A percentile compares a stretch with the other conserved stretches of the same genome.
These are phyloP conservation scores for Ichneumon xanthorius DNA, from an alignment of 2,888 invertebrate genomes.

Conservation along the genomic window DNA sequence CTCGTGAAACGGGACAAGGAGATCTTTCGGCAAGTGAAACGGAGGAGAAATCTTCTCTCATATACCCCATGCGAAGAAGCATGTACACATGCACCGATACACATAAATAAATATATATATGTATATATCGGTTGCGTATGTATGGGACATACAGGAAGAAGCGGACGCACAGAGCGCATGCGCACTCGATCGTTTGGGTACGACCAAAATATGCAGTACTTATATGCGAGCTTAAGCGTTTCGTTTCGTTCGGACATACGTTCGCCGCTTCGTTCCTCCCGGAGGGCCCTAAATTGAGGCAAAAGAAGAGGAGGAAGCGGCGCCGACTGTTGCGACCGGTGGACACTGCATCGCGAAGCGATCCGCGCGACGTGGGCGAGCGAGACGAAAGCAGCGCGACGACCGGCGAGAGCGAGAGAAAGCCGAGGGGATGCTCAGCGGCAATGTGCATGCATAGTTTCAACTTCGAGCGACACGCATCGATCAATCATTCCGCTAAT, in stretches of 20 bases:
- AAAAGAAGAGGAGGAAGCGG: conserved; percentile 77
- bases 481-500: conserved; percentile 84
- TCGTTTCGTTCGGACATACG: conserved; percentile 67
- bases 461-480: conserved; percentile 79
- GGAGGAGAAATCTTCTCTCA: conserved; percentile 38
- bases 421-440: conserved; percentile 62
- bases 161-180: conserved; percentile 2
- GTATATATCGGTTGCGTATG: neutral
- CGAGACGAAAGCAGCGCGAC: conserved; percentile 38
- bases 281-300: conserved; percentile 81
- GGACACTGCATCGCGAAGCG: conserved; percentile 61
- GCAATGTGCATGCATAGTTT: conserved; percentile 81
- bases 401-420: conserved; percentile 32
- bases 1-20: conserved; percentile 37
- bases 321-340: conserved; percentile 61
- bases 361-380: conserved; percentile 64
- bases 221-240: conserved; percentile 62
- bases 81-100: neutral
- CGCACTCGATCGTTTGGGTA: conserved; percentile 38
- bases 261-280: conserved; percentile 19
- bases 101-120: neutral
- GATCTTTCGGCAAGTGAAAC: conserved; percentile 13
- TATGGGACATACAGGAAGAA: conserved; percentile 16
- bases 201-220: conserved; percentile 68
- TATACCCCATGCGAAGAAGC: conserved; percentile 23